Base-by-base conservation (phyloP, 2,888 invertebrate species). In the Fissipunctia ypsillon region DNA sequence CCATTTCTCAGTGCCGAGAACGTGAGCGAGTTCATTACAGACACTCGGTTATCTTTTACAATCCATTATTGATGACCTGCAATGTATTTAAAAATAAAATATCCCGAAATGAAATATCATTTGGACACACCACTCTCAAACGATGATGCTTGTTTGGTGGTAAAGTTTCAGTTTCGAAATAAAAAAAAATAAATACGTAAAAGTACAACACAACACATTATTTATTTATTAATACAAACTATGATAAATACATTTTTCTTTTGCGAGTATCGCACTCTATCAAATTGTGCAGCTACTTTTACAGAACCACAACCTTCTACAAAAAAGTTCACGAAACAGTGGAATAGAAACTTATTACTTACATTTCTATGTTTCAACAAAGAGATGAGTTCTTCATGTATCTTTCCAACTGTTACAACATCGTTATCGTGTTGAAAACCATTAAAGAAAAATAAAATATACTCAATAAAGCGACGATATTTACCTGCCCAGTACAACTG, bases 201-300 rank as follows among this genome's bases (percentile, higher is more conserved):
- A 77, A 72, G 74, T 85, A 87, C 72, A 80, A 83, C 45, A 76
- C 69, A 69, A 81, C 48, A 64, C 77, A 76, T 67, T 67, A 84
- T 64, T 71, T 77, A 69, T 65, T 67, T 75, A 75, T 61, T 76
- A 79, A 75, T 81, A 77, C 70, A 75, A 81, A 87, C 86, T 86
- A 87, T 77, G 83, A 87, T 92, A 88, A 84, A 89, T 87, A 90
- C 87, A 93, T 90, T 93, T 93, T 93, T 93, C 91, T 93, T 94
- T 93, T 86, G 89, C 90, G 90, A 94, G 90, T 92, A 94, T 95
- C 93, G 93, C 93, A 93, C 94, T 95, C 90, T 93, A 94, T 92
- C 92, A 94, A 73, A 91, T 91, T 94, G 94, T 94, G 94, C 93
- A 94, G 94, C 94, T 96, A 96, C 95, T 96, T 96, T 95, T 94